A percentile compares a stretch with the other conserved stretches of the same genome.
Conservation (phyloP, 2,888 invertebrate genomes). For the Litoditis marina region DNA sequence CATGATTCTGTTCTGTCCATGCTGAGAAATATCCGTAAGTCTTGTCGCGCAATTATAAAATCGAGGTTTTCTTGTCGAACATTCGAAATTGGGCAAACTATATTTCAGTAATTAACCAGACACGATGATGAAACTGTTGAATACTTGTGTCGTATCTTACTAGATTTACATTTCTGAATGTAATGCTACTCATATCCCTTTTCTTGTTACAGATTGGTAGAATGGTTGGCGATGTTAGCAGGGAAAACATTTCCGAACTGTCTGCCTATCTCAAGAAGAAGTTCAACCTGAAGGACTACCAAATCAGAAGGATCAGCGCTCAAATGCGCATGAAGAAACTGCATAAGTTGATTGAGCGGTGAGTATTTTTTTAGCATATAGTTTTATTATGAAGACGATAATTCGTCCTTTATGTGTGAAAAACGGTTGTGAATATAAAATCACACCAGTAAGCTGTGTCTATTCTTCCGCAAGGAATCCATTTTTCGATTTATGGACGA, state of each 20-base stretch:
- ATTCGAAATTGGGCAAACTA: no score
- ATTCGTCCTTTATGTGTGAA: no score
- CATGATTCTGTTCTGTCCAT: neutral
- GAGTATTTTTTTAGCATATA: neutral
- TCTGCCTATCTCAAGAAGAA: slow-evolving; percentile 7
- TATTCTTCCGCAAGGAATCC: no score
- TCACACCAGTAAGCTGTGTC: no score
- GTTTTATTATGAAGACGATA: no score
- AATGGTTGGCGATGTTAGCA: slow-evolving; percentile 1
- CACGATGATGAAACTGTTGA: no score
- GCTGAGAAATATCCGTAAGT: neutral
- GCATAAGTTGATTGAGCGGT: slow-evolving; percentile 2
- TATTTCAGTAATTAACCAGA: no score
- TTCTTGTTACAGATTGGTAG: slow-evolving; percentile 5
- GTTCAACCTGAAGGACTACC: slow-evolving; percentile 4
- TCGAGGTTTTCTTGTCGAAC: no score
- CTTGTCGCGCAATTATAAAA: neutral
- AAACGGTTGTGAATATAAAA: no score
- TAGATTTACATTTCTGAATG: neutral
- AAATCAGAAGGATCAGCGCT: slow-evolving; percentile 6
- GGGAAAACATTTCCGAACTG: neutral
- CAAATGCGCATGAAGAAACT: slow-evolving; percentile 8
- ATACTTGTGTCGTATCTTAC: no score
- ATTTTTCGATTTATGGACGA: no score
- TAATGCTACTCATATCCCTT: neutral